phyloP scores from a whole-genome alignment of 2,113 vertebrate species.

The Prunella fulvescens region DNA sequence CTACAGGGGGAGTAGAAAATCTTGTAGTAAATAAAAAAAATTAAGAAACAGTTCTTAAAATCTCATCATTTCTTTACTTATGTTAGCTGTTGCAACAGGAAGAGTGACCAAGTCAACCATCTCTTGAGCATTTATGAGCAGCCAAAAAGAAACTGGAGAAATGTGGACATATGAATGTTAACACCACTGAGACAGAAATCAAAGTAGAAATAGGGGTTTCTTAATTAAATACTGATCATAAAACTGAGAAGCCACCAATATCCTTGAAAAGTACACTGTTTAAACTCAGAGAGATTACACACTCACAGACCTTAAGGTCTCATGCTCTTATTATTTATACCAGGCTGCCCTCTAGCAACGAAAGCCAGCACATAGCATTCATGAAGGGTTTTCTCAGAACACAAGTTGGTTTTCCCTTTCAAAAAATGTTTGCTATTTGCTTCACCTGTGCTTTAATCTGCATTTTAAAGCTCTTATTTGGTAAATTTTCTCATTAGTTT shows the following conservation, averaged over 20 bases:
- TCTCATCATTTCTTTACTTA: neutral
- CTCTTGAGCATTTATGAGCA: neutral
- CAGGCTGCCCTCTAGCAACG: slow-evolving; percentile 61
- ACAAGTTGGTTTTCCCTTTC: neutral
- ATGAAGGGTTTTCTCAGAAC: neutral
- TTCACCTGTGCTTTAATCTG: neutral
- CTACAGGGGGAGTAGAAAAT: neutral
- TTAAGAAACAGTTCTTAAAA: neutral
- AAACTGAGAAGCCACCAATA: neutral
- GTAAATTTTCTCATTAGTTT: neutral
- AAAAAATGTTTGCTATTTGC: neutral
- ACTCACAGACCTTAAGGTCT: neutral
- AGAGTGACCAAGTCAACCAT: neutral
- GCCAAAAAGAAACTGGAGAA: neutral
- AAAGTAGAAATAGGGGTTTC: neutral
- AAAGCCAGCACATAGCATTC: neutral
- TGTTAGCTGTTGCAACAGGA: neutral
- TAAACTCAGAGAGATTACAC: neutral
- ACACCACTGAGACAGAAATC: neutral
- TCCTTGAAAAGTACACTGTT: neutral
- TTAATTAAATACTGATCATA: neutral
- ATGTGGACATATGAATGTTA: neutral
- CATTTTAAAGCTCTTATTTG: neutral
- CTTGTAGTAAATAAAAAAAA: neutral
- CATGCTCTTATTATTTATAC: neutral